phyloP scores from a whole-genome alignment of 2,797 vertebrate species.

The Acanthiza pusilla region DNA sequence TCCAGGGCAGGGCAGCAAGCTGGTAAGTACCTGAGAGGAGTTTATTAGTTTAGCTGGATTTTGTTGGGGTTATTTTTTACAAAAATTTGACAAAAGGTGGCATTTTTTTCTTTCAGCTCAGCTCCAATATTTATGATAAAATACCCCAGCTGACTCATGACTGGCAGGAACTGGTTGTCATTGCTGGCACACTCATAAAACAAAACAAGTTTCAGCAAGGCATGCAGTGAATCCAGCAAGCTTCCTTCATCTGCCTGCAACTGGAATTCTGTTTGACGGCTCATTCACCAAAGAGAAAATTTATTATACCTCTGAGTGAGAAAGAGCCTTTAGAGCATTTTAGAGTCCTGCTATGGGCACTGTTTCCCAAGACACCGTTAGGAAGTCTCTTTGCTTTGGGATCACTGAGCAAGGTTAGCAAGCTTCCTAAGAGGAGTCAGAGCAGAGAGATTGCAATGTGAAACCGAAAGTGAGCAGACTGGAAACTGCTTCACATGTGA shows the following conservation, averaged over 20 bases:
- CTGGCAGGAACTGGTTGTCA: neutral
- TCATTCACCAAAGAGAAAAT: neutral
- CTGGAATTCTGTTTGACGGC: neutral
- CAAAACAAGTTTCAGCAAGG: neutral
- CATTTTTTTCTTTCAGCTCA: neutral
- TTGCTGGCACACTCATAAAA: neutral
- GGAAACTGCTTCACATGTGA: neutral
- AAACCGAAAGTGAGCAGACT: neutral
- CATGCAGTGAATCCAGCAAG: neutral
- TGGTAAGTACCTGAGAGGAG: neutral
- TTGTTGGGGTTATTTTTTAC: neutral
- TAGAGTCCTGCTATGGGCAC: no score
- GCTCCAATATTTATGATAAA: neutral
- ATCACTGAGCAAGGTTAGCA: neutral
- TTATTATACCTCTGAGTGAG: neutral
- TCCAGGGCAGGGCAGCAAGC: neutral
- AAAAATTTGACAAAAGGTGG: neutral
- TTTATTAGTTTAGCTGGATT: neutral
- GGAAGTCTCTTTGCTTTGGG: neutral
- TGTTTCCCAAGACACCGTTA: rapidly evolving
- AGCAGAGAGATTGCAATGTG: neutral
- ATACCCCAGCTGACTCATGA: neutral
- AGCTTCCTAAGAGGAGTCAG: neutral
- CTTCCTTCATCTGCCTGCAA: neutral
- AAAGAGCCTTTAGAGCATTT: neutral